Conservation (phyloP, 2,113 vertebrate species). For the Rhea pennata region DNA sequence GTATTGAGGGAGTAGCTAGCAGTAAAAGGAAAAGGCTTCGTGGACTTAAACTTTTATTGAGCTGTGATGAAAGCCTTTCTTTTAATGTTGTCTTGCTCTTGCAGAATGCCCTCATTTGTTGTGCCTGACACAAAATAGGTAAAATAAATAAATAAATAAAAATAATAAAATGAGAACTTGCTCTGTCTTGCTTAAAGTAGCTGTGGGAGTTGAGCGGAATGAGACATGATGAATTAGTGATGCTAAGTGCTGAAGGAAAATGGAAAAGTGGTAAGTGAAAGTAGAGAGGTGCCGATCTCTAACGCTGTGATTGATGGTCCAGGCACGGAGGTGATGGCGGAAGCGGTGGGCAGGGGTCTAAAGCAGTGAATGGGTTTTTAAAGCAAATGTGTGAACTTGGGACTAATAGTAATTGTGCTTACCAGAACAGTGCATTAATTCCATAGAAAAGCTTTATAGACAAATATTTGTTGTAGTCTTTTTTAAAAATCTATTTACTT, state of each 20-base stretch:
- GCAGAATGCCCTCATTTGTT: slow-evolving; percentile 18
- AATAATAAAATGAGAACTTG: slow-evolving; percentile 40
- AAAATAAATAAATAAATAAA: background rate
- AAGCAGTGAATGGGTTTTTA: background rate
- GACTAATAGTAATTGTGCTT: background rate
- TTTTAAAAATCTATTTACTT: background rate
- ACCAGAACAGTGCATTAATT: background rate
- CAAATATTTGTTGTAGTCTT: background rate
- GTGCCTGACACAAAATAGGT: slow-evolving; percentile 31
- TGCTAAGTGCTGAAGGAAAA: slow-evolving; percentile 52
- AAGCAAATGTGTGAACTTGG: background rate
- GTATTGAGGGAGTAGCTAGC: background rate
- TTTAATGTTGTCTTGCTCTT: background rate
- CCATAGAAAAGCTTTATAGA: background rate
- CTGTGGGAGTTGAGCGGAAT: slow-evolving; percentile 51
- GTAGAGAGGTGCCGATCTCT: slow-evolving; percentile 47
- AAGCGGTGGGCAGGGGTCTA: background rate
- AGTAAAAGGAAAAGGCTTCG: background rate
- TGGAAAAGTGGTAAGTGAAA: slow-evolving; percentile 43
- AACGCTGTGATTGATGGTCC: background rate
- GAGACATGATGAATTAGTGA: slow-evolving; percentile 63
- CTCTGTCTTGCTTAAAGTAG: slow-evolving; percentile 54
- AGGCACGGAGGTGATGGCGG: slow-evolving; percentile 17
- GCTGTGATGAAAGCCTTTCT: background rate
- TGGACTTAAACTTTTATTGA: background rate